Base-by-base conservation (phyloP, 2,888 invertebrate genomes). In the Omphaloscelis lunosa region DNA sequence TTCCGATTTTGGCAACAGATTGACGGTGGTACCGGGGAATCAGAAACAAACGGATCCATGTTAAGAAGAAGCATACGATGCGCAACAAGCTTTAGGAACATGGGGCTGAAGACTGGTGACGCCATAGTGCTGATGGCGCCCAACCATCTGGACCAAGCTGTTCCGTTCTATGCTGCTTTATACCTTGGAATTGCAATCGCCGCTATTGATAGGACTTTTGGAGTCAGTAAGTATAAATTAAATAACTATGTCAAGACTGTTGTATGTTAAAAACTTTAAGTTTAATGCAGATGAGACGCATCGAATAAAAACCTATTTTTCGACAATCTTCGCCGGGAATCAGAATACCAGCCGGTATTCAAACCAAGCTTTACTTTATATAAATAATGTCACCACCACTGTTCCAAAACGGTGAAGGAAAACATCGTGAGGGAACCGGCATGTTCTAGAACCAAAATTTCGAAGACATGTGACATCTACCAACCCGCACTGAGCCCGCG, bases 131-230 rank as follows among this genome's bases (percentile, higher is more conserved):
- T 96, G 9, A 96, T 97, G 92, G 95, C 93, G 0, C 92, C 94
- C 0, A 96, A 95, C 80, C 94, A 95, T 68, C 82, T 96, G 23
- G 93, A 97, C 79, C 87, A 93, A n/a, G 90, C 92, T 12, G 92
- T 96, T 56, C 96, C 97, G 0, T 92, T 95, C 72, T 93, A 97
- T 58, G 96, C 96, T 2, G 92, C 95, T 0, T 82, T 95, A 5
- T 96, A 93, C 79, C 86, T 96, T 3, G 97, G 97, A 0, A 90
- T 93, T 0, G 86, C 86, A 2, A 88, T 90, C 1, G 92, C 93
- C 39, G 86, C 91, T 4, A 86, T 93, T 11, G 88, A 88, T 39
- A 80, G 78, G 7, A 77, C 77, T 34, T 53, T 86, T 45, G 73
- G 66, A 39, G 69, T 82, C 20, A 9, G 87, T 87, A 74, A 84